These are phyloP conservation scores for Perizoma affinitatum DNA, from an alignment of 2,888 invertebrate species.

Conservation along the genomic window DNA sequence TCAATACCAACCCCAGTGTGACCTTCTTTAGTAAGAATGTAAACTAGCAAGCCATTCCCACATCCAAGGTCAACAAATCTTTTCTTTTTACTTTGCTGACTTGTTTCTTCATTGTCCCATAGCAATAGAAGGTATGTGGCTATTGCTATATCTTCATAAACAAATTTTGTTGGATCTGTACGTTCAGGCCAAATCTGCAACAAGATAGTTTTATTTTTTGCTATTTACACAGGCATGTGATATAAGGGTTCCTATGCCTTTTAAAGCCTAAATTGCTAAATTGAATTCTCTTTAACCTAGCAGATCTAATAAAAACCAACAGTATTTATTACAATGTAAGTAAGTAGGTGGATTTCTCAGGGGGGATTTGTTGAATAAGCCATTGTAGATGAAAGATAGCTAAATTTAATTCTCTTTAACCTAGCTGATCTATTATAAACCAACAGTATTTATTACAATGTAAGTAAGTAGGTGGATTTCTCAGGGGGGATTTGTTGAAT, in stretches of 20 bases:
- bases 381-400: not conserved
- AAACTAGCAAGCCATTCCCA: slow-evolving; percentile 97
- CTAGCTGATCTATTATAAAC: no score
- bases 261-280: no score
- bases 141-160: slow-evolving; percentile 98
- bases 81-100: slow-evolving; percentile 63
- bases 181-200: slow-evolving; percentile 93
- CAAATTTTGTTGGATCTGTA: slow-evolving; percentile 97
- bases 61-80: slow-evolving; percentile 97
- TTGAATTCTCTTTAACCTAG: no score
- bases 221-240: not conserved
- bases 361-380: no score
- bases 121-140: slow-evolving; percentile 92
- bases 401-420: no score
- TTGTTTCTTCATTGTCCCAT: slow-evolving; percentile 87
- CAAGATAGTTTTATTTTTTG: not conserved
- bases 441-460: not conserved
- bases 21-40: slow-evolving; percentile 94
- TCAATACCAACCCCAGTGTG: slow-evolving; percentile 92
- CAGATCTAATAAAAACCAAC: no score
- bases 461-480: not conserved
- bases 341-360: not conserved
- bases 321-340: not conserved
- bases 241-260: not conserved
- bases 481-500: no score